Evolutionary conservation across 2,113 vertebrate genomes (phyloP), one percentile per base, ranked within the genome.

Genomic region (Epinephelus lanceolatus): DNA sequence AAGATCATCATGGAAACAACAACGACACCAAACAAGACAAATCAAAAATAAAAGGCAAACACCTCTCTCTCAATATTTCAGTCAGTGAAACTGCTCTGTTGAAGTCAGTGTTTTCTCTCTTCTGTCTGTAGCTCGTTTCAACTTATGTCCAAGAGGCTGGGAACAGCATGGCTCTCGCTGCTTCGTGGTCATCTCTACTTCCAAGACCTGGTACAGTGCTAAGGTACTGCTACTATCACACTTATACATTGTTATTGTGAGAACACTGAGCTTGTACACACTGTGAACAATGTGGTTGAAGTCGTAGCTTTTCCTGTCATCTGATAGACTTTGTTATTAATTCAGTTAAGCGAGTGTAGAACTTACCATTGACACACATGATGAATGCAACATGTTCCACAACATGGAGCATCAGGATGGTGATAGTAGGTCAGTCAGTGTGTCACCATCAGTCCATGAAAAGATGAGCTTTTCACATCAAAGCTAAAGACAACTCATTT

Each of bases 161-260:
- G 17, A 9, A n/a, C 6, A n/a, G 12, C 17, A 66, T 0, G 33
- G 19, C 59, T 52, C 55, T 52, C 71, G 42, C 57, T 85, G 83
- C 60, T 80, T 23, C 60, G 0, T 4, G 0, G 60, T 66, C 19
- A 1, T 45, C 61, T 67, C 8, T 3, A 7, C 19, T 6, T 0
- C 53, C 33, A 47, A 21, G 72, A 15, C 4, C 33, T 86, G 84
- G 84, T 72, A 21, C 45, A 67, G 0, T 2, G 84, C 84, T 67
- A 25, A 81, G 78, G 78, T 85, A 76, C 40, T 33, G 25, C 63
- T 9, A 23, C 56, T 19, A 7, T 23, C 9, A 18, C 37, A 19
- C 25, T 25, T 65, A 11, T 59, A 2, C 25, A 0, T 25, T 33
- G 18, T n/a, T 49, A 21, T 56, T 10, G 33, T 30, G 47, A 63